Percentiles rank a stretch among this genome's conserved stretches.
phyloP scores from a whole-genome alignment of 2,113 vertebrate genomes.

The Plecotus auritus region DNA sequence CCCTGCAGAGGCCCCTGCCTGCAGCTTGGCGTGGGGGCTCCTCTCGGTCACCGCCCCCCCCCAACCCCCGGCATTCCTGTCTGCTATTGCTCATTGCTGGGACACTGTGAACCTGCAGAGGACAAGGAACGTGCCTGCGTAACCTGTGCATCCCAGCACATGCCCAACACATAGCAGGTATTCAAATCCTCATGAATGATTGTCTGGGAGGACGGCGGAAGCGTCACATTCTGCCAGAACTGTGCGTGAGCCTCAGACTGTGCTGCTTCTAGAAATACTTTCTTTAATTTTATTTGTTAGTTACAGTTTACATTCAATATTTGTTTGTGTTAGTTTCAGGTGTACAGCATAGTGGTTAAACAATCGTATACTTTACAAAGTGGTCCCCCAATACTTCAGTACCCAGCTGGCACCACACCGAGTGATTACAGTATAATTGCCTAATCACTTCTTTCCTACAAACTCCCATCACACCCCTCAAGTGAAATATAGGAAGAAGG shows the following conservation, averaged over 20 bases:
- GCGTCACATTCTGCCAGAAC: not conserved
- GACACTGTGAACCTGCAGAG: not conserved
- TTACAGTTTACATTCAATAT: not conserved
- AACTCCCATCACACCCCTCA: not conserved
- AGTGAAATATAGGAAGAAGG: not conserved
- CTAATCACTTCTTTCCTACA: not conserved
- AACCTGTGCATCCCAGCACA: not conserved
- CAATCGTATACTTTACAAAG: not conserved
- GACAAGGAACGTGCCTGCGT: not conserved
- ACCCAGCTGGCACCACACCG: not conserved
- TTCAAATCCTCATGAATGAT: not conserved
- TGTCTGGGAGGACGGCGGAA: not conserved
- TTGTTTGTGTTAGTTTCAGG: not conserved
- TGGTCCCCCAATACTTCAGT: not conserved
- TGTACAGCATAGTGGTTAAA: not conserved
- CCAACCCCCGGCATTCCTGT: not conserved
- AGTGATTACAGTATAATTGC: not conserved
- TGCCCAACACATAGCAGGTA: not conserved
- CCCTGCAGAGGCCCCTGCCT: not conserved
- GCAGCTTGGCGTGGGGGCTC: not conserved
- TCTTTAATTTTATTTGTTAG: not conserved
- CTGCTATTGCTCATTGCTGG: not conserved
- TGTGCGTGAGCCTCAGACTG: not conserved
- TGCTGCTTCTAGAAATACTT: not conserved
- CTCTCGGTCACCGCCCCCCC: not conserved